Base-by-base conservation (phyloP, 2,888 invertebrate genomes). In the Nebria salina region DNA sequence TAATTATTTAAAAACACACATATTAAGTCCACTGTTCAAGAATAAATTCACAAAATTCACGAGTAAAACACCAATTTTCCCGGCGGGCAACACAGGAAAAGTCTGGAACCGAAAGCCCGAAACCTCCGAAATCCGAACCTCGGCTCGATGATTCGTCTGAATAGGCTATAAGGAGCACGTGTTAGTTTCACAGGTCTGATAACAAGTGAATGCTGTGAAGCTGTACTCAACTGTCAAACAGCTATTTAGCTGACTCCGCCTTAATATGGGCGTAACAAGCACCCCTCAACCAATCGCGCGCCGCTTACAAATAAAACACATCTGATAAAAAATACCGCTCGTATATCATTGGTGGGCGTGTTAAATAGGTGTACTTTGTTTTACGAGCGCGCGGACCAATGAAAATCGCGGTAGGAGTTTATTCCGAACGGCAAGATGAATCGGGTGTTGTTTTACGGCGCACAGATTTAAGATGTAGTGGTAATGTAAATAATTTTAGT, bases 401-500 rank as follows among this genome's bases (percentile, higher is more conserved):
- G 82, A 80, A 72, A 43, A 74, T 2, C 13, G 43, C 4, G 66
- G 66, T 80, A 80, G 80, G 68, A 75, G 81, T 81, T 75, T 81
- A 81, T 81, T 73, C 70, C 15, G 25, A 25, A 66, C 72, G 41
- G 26, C 66, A 81, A 87, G 88, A 88, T 88, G 88, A 88, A 89
- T 89, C 88, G 86, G 87, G 87, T 88, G 88, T 88, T 87, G 88
- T 88, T 89, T 88, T 88, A 86, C 86, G 8, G 54, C 54, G 86
- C 85, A 85, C 83, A 88, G 88, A 88, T 88, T 88, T 88, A 88
- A 87, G 87, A 87, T 87, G 87, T 86, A 13, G 2, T 54, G 54
- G 88, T 88, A 88, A 88, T 88, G 87, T 87, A 87, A 87, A 88
- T 88, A 87, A 88, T 88, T 88, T 86, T 86, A 85, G 84, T 88